A percentile compares a stretch with the other conserved stretches of the same genome.
These are phyloP conservation scores for Marcusenius ussheri DNA, from an alignment of 2,113 vertebrate genomes.

Conservation along the genomic window DNA sequence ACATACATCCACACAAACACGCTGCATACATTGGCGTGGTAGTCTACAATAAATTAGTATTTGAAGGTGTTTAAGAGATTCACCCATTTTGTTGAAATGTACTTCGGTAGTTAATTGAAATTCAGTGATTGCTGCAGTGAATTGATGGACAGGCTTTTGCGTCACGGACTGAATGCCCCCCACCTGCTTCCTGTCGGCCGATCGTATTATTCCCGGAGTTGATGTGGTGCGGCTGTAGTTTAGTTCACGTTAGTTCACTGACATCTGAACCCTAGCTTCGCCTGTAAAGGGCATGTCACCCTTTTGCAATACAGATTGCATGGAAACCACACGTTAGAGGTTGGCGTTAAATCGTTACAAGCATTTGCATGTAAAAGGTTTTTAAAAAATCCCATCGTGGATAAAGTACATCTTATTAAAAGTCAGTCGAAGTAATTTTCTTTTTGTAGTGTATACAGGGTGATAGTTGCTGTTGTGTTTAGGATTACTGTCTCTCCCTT, in stretches of 20 bases:
- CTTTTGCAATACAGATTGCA: neutral
- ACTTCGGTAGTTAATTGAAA: neutral
- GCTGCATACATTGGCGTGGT: neutral
- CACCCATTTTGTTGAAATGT: neutral
- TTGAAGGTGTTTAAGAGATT: neutral
- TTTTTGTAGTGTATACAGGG: neutral
- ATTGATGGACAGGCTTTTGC: neutral
- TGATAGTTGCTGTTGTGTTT: neutral
- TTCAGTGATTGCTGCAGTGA: neutral
- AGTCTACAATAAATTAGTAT: neutral
- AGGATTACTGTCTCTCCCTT: neutral
- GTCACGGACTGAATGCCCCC: neutral
- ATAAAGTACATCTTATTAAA: neutral
- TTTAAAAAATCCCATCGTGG: neutral
- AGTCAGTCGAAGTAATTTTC: neutral
- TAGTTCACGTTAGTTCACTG: neutral
- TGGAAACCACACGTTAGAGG: neutral
- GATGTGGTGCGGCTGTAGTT: neutral
- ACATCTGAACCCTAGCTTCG: neutral
- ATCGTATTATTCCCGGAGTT: neutral
- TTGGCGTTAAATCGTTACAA: neutral
- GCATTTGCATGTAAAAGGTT: neutral
- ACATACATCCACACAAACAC: neutral
- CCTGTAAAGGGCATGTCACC: neutral
- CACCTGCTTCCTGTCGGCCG: neutral